Evolutionary conservation across 2,797 vertebrate species (phyloP).

Genomic region (Chlorospingus semifuscus): DNA sequence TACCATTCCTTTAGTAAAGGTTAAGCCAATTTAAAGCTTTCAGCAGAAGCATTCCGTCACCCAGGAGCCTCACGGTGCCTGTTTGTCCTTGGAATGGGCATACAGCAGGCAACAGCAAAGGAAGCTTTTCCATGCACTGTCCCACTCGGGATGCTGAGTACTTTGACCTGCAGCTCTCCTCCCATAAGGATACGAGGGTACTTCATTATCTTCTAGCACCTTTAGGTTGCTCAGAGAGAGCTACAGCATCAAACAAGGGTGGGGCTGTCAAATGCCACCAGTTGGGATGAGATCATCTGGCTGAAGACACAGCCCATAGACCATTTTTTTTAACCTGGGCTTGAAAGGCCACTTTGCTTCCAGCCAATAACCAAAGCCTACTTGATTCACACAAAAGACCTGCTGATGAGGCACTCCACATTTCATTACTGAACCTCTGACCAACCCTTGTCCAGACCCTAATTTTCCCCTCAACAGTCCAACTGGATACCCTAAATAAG

Average conservation of each 20-base stretch:
- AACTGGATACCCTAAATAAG: neutral
- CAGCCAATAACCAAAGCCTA: neutral
- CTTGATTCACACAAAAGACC: neutral
- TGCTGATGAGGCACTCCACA: neutral
- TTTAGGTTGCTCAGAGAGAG: neutral
- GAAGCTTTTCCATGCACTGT: neutral
- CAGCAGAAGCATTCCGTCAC: neutral
- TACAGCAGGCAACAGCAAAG: neutral
- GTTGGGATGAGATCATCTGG: constrained; percentile 35
- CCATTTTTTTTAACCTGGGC: constrained; percentile 19
- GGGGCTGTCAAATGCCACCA: constrained; percentile 12
- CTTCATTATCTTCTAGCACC: neutral
- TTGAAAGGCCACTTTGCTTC: neutral
- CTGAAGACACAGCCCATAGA: neutral
- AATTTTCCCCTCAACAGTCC: neutral
- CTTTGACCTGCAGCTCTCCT: neutral
- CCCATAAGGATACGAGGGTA: neutral
- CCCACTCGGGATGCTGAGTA: accelerated
- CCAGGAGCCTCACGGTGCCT: neutral
- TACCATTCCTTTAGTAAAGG: neutral
- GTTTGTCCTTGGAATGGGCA: neutral
- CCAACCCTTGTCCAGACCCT: neutral
- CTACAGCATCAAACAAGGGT: neutral
- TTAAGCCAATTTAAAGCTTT: neutral
- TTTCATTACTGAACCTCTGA: neutral